Percentiles rank a stretch among this genome's conserved stretches.
These are phyloP conservation scores for Eulemur coronatus DNA, from an alignment of 2,797 vertebrate genomes.

Conservation along the genomic window DNA sequence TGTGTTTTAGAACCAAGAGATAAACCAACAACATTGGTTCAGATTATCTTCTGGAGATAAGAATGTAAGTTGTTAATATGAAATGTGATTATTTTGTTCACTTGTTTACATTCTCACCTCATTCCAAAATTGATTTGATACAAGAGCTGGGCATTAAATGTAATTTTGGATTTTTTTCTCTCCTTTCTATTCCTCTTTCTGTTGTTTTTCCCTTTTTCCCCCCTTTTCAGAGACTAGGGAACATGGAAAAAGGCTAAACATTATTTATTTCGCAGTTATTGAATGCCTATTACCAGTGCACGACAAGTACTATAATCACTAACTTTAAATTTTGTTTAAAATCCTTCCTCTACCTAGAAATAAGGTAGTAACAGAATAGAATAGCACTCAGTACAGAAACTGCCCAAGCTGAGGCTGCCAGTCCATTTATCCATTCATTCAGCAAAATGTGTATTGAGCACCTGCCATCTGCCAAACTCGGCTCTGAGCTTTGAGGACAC, in stretches of 20 bases:
- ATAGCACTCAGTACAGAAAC: not conserved
- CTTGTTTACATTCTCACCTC: not conserved
- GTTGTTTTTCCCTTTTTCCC: not conserved
- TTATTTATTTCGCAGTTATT: not conserved
- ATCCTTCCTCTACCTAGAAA: not conserved
- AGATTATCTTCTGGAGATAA: not conserved
- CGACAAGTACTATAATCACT: not conserved
- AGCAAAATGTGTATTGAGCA: not conserved
- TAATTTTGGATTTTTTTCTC: not conserved
- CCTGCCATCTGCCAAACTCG: not conserved
- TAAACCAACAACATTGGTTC: not conserved
- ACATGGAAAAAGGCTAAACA: not conserved
- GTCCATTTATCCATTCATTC: not conserved
- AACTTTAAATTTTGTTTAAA: not conserved
- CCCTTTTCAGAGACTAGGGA: not conserved
- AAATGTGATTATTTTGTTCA: not conserved
- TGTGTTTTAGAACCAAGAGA: not conserved
- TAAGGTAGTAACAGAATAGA: not conserved
- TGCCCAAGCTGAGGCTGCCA: not conserved
- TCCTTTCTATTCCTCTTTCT: not conserved
- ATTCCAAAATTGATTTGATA: not conserved
- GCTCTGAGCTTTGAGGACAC: not conserved
- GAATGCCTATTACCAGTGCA: not conserved
- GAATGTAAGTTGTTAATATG: not conserved
- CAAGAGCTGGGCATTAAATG: not conserved